phyloP scores from a whole-genome alignment of 2,888 invertebrate species.

The Scaptomyza reducta region DNA sequence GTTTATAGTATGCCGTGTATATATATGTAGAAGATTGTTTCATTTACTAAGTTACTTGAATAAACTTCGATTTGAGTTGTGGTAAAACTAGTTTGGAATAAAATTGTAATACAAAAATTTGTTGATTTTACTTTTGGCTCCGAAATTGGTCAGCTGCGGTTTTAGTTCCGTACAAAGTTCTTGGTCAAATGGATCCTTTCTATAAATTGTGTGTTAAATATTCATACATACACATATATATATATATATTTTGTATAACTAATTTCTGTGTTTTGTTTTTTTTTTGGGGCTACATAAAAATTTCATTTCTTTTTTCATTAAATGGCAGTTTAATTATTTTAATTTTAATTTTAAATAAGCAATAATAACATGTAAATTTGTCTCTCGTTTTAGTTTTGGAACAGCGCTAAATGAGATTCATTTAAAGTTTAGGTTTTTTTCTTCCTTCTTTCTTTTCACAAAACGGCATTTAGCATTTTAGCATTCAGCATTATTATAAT shows the following conservation, averaged over 20 bases:
- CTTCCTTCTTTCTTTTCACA: conserved; percentile 18
- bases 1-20: conserved; percentile 12
- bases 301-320: conserved; percentile 25
- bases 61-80: neutral
- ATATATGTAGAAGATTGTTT: conserved; percentile 30
- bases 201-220: conserved; percentile 1
- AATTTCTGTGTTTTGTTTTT: conserved; percentile 2
- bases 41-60: conserved; percentile 13
- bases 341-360: conserved; percentile 49
- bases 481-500: conserved; percentile 32
- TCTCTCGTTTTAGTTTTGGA: conserved; percentile 46
- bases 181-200: conserved; percentile 34
- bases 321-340: conserved; percentile 64
- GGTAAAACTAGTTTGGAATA: conserved; percentile 10
- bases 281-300: conserved; percentile 14
- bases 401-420: conserved; percentile 65
- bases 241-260: neutral
- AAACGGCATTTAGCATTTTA: conserved; percentile 38
- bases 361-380: conserved; percentile 65
- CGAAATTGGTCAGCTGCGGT: conserved; percentile 49
- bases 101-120: conserved; percentile 13
- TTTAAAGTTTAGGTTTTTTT: conserved; percentile 21
- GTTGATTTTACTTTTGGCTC: conserved; percentile 29
- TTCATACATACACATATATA: neutral
- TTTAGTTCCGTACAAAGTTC: conserved; percentile 27